Evolutionary conservation across 2,888 invertebrate species (phyloP).

Genomic region (Zootermopsis nevadensis): DNA sequence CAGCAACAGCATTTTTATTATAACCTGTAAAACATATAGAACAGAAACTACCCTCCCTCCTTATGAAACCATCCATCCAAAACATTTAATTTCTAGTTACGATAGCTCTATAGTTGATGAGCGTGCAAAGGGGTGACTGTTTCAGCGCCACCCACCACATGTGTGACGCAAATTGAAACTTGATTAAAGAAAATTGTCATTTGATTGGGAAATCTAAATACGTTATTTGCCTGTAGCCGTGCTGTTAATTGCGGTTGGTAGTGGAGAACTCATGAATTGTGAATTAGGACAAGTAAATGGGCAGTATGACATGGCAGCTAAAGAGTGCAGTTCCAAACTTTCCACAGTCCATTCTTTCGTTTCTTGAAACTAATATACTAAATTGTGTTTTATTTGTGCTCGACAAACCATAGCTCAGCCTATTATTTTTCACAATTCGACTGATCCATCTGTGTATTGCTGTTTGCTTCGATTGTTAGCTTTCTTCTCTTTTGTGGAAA

Average conservation of each 20-base stretch:
- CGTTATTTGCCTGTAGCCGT: not conserved
- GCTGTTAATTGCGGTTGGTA: not conserved
- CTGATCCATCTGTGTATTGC: too few species aligned
- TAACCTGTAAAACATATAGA: not conserved
- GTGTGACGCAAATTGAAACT: not conserved
- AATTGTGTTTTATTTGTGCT: too few species aligned
- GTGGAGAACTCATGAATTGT: not conserved
- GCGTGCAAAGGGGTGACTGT: not conserved
- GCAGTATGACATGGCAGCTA: too few species aligned
- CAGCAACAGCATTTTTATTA: not conserved
- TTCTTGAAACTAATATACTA: too few species aligned
- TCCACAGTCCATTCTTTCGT: too few species aligned
- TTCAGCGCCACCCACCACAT: not conserved
- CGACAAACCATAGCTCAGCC: too few species aligned
- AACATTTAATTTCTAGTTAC: not conserved
- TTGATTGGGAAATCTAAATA: not conserved
- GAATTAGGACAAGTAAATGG: not conserved
- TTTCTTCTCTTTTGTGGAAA: too few species aligned
- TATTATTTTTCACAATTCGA: too few species aligned
- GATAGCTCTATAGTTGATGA: not conserved
- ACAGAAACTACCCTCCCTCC: not conserved
- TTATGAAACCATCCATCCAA: not conserved
- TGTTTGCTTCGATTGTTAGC: too few species aligned
- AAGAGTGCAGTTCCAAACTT: too few species aligned
- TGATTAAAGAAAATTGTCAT: slow-evolving; percentile 2